These are phyloP conservation scores for Eurytoma adleriae DNA, from an alignment of 2,888 invertebrate genomes.

Conservation along the genomic window DNA sequence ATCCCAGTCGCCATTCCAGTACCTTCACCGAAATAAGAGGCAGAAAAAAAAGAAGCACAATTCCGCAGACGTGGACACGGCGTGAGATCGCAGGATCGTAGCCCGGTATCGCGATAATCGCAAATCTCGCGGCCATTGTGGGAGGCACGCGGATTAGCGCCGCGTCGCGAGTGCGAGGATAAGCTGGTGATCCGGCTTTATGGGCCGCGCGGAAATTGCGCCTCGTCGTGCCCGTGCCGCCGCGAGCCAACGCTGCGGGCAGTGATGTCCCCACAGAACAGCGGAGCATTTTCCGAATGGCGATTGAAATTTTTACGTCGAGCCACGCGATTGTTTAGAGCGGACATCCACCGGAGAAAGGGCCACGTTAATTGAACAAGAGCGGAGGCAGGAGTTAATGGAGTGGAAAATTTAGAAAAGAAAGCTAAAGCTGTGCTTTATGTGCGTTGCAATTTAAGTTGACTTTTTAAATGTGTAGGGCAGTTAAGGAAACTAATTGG, in stretches of 20 bases:
- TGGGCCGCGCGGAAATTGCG: slow-evolving; percentile 41
- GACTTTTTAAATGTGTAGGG: no score
- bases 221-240: not conserved
- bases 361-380: no score
- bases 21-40: no score
- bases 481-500: no score
- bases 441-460: no score
- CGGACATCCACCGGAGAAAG: not conserved
- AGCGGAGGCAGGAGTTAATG: no score
- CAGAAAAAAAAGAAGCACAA: no score
- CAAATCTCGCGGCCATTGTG: slow-evolving; percentile 36
- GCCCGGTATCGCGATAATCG: not conserved
- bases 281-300: not conserved
- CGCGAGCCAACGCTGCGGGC: not conserved
- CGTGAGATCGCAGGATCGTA: not conserved
- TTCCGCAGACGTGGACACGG: not conserved
- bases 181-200: slow-evolving; percentile 49
- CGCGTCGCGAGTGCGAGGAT: slow-evolving; percentile 11
- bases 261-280: not conserved
- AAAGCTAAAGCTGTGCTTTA: no score
- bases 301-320: not conserved
- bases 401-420: no score
- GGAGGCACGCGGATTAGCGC: slow-evolving; percentile 11
- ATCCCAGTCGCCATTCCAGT: no score
- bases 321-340: not conserved